Evolutionary conservation across 2,888 invertebrate species (phyloP).

Genomic region (Pachydiplax longipennis): DNA sequence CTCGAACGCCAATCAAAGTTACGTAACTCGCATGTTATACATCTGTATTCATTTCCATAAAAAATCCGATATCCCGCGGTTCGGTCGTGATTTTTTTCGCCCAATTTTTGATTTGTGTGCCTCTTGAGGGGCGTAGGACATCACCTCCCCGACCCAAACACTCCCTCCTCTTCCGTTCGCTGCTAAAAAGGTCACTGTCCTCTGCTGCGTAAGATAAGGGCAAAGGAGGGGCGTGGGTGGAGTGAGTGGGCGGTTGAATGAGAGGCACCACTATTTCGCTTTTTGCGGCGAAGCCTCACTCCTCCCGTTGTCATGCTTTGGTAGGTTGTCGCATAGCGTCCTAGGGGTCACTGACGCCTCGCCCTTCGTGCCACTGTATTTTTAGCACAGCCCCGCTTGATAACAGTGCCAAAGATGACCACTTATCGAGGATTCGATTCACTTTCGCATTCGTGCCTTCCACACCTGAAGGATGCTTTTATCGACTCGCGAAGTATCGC

Average conservation of each 20-base stretch:
- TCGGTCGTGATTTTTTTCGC: not conserved
- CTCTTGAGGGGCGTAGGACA: not conserved
- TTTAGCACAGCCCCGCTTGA: too few relatives aligned
- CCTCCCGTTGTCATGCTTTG: conserved; percentile 12
- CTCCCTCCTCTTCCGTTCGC: not conserved
- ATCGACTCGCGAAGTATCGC: too few relatives aligned
- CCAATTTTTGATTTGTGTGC: not conserved
- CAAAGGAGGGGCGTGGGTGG: conserved; percentile 4
- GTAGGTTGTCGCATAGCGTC: conserved; percentile 20
- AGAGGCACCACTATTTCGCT: not conserved
- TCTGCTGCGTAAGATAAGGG: conserved; percentile 41
- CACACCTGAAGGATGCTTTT: too few relatives aligned
- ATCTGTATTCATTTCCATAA: not conserved
- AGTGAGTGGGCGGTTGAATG: not conserved
- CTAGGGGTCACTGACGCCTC: conserved; percentile 13
- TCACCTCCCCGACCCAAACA: not conserved
- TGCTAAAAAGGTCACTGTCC: conserved; percentile 33
- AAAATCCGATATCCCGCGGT: not conserved
- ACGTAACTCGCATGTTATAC: not conserved
- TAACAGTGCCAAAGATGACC: too few relatives aligned
- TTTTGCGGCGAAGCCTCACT: not conserved
- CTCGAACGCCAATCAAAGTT: not conserved
- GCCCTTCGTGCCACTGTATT: not conserved
- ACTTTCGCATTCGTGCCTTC: too few relatives aligned
- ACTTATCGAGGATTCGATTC: too few relatives aligned